A percentile compares a stretch with the other conserved stretches of the same genome.
Conservation (phyloP, 2,888 invertebrate genomes). For the Piscicola geometra region DNA sequence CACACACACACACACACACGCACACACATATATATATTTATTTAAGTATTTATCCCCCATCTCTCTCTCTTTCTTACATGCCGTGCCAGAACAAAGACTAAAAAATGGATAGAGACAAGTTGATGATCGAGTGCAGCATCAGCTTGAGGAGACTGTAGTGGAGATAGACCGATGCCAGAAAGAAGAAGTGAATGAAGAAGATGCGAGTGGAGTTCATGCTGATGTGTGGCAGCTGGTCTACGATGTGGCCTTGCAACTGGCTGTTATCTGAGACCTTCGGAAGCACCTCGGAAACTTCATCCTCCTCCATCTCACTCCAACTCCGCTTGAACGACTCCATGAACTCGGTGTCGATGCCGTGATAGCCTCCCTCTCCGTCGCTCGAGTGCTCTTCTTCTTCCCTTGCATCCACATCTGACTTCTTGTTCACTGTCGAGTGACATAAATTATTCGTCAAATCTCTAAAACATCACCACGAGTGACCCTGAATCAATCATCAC, state of each 20-base stretch:
- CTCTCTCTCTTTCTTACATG: no score
- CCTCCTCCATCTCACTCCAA: not conserved
- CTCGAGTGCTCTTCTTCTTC: not conserved
- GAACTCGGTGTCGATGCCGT: constrained; percentile 9
- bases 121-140: no score
- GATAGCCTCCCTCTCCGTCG: constrained; percentile 10
- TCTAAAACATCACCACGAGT: no score
- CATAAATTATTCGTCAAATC: no score
- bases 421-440: not conserved
- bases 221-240: not conserved
- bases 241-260: not conserved
- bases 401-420: not conserved
- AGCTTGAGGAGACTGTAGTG: not conserved
- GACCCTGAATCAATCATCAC: no score
- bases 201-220: not conserved
- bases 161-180: not conserved
- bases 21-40: constrained; percentile 44
- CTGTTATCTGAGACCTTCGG: not conserved
- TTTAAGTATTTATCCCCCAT: no score
- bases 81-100: no score
- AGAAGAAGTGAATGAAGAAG: not conserved
- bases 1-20: constrained; percentile 16
- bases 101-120: no score
- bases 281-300: not conserved
- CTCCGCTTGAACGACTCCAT: not conserved